phyloP scores from a whole-genome alignment of 2,888 invertebrate genomes.

The Drosophila koepferae region DNA sequence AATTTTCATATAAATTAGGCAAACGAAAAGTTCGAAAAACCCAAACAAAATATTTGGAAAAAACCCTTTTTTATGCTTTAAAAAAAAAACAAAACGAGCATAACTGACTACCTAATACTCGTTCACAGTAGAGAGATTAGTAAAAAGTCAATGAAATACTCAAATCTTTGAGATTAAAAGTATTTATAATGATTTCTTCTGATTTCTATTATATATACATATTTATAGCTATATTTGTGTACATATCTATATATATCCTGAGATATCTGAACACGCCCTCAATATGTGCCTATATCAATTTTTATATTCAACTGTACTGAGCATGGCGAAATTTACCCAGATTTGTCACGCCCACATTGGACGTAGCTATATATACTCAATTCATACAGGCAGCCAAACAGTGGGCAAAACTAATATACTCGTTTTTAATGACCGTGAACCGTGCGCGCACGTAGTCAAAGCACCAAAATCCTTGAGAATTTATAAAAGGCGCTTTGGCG shows the following conservation, averaged over 20 bases:
- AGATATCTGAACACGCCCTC: not conserved
- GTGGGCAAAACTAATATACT: not conserved
- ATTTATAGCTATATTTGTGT: not conserved
- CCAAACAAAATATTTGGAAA: constrained; percentile 13
- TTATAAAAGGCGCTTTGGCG: constrained; percentile 12
- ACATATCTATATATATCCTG: too few relatives aligned
- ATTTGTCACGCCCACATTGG: too few relatives aligned
- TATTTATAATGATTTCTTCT: too few relatives aligned
- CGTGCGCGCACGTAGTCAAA: constrained; percentile 50
- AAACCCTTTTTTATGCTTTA: not conserved
- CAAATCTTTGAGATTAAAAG: not conserved
- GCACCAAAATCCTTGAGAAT: constrained; percentile 31
- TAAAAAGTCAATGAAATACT: not conserved
- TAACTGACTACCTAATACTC: not conserved
- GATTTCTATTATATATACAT: not conserved
- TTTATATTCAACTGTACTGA: not conserved
- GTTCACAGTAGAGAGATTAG: not conserved
- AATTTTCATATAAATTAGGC: constrained; percentile 81
- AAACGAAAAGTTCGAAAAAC: constrained; percentile 53
- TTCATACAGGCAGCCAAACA: not conserved
- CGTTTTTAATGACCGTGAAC: constrained; percentile 12
- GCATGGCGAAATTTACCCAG: too few relatives aligned
- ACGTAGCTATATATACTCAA: not conserved
- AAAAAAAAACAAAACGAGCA: not conserved
- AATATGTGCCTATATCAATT: not conserved